Conservation (phyloP, 2,888 invertebrate genomes). For the Cremastobaeus sp. region DNA sequence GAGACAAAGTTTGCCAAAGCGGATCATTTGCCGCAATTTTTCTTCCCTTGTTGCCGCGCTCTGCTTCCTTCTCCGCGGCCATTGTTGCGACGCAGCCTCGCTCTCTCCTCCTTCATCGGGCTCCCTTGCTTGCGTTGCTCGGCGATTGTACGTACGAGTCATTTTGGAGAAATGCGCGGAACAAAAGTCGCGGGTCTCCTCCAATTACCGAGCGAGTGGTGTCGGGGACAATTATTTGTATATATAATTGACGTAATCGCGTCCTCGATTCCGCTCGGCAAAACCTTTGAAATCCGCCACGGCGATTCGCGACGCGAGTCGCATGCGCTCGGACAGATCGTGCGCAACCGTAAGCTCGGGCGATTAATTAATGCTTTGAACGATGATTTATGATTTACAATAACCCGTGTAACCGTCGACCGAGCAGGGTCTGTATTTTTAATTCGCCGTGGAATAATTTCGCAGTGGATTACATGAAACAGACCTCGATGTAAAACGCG, state of each 20-base stretch:
- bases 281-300: too few species aligned
- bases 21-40: conserved; percentile 44
- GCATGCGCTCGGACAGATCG: neutral
- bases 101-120: neutral
- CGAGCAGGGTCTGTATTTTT: conserved; percentile 27
- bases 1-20: conserved; percentile 48
- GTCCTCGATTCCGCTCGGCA: too few species aligned
- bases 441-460: conserved; percentile 27
- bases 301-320: too few species aligned
- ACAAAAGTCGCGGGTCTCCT: too few species aligned
- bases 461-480: conserved; percentile 21
- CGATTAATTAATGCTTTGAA: conserved; percentile 16
- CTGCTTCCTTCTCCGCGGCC: conserved; percentile 4
- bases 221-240: too few species aligned
- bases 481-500: conserved; percentile 25
- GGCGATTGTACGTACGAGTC: too few species aligned
- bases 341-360: conserved; percentile 4
- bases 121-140: neutral
- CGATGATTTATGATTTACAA: conserved; percentile 33
- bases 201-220: too few species aligned
- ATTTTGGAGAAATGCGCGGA: too few species aligned
- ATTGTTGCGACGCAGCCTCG: conserved; percentile 2
- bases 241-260: too few species aligned
- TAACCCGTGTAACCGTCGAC: conserved; percentile 30
- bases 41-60: conserved; percentile 22